phyloP scores from a whole-genome alignment of 2,113 vertebrate genomes.

The Laticauda colubrina region DNA sequence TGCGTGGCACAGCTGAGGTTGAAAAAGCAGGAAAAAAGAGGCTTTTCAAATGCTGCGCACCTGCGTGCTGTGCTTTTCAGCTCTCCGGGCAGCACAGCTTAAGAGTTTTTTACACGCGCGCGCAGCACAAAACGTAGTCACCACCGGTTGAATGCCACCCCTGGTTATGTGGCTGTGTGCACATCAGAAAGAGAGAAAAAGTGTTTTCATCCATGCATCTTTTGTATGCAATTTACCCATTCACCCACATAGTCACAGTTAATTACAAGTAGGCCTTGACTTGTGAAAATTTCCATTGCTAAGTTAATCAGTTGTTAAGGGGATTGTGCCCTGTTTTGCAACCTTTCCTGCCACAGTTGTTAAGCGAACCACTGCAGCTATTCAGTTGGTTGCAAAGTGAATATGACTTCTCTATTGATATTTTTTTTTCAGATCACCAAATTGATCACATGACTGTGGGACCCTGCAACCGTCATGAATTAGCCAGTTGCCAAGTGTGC shows the following conservation, averaged over 20 bases:
- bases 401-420: not conserved
- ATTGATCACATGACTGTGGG: not conserved
- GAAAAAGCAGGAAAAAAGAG: no score
- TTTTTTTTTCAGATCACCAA: not conserved
- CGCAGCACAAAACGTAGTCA: no score
- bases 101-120: no score
- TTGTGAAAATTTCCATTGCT: not conserved
- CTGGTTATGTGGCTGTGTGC: not conserved
- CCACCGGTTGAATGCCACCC: no score
- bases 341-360: not conserved
- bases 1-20: no score
- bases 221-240: not conserved
- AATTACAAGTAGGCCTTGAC: not conserved
- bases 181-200: not conserved
- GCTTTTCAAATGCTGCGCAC: no score
- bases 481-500: not conserved
- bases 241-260: not conserved
- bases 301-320: not conserved
- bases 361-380: not conserved
- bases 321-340: not conserved
- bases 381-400: not conserved
- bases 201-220: constrained; percentile 5
- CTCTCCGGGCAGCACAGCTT: no score
- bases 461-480: not conserved
- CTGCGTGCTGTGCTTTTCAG: no score